Evolutionary conservation across 2,888 invertebrate genomes (phyloP).

Genomic region (Drosophila maculinotata): DNA sequence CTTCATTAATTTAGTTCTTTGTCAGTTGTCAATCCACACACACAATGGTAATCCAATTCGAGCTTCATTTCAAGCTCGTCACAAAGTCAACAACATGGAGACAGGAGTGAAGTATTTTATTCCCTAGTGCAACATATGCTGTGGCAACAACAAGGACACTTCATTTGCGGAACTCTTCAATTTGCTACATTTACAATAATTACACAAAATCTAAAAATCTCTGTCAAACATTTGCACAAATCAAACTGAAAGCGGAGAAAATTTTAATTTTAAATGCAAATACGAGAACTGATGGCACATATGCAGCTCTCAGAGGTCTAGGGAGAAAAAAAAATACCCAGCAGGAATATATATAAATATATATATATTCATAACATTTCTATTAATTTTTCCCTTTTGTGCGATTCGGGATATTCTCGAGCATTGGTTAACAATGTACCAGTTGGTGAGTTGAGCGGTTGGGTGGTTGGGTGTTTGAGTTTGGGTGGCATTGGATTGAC

Average conservation of each 20-base stretch:
- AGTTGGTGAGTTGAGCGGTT: constrained; percentile 9
- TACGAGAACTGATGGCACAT: constrained; percentile 46
- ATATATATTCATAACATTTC: constrained; percentile 67
- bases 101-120: not conserved
- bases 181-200: constrained; percentile 59
- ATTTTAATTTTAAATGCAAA: constrained; percentile 70
- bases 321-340: constrained; percentile 8
- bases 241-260: constrained; percentile 48
- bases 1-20: constrained; percentile 48
- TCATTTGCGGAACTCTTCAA: constrained; percentile 39
- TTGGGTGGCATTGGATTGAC: constrained; percentile 40
- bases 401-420: constrained; percentile 20
- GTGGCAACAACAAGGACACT: constrained; percentile 40
- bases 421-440: constrained; percentile 49
- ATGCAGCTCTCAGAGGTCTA: constrained; percentile 21
- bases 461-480: constrained; percentile 3
- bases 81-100: constrained; percentile 47
- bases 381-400: constrained; percentile 65
- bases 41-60: constrained; percentile 43
- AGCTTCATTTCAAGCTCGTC: constrained; percentile 41
- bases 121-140: constrained; percentile 24
- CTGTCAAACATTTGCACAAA: constrained; percentile 62
- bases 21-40: constrained; percentile 21
- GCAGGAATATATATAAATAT: constrained; percentile 43
- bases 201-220: constrained; percentile 60